Percentiles rank a stretch among this genome's conserved stretches.
These are phyloP conservation scores for Onthophagus taurus DNA, from an alignment of 1,140 invertebrate genomes.

Conservation along the genomic window DNA sequence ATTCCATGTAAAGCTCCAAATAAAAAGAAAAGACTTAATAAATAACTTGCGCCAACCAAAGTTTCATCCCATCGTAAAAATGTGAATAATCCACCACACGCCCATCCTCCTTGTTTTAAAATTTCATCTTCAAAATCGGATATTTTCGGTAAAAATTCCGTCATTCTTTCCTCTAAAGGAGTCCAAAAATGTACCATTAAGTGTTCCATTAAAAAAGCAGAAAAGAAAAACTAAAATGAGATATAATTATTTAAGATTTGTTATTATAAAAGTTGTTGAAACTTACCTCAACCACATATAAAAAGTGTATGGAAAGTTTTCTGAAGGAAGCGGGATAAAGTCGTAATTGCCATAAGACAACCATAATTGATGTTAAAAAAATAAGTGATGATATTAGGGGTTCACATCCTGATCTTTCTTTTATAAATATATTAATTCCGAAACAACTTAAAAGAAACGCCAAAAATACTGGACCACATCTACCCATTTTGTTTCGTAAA, in stretches of 20 bases:
- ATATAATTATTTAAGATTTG: background rate
- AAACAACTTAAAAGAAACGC: conserved; percentile 21
- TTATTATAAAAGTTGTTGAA: background rate
- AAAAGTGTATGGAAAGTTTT: conserved; percentile 17
- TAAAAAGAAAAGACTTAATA: conserved; percentile 25
- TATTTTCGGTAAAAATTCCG: conserved; percentile 20
- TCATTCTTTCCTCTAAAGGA: conserved; percentile 24
- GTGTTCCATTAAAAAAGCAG: conserved; percentile 28
- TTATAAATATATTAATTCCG: conserved; percentile 26
- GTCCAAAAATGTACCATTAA: conserved; percentile 34
- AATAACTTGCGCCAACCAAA: conserved; percentile 25
- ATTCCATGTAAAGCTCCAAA: conserved; percentile 25
- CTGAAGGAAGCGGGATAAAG: conserved; percentile 25
- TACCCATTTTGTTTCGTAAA: conserved; percentile 26
- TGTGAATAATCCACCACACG: conserved; percentile 12
- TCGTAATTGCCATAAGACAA: conserved; percentile 25
- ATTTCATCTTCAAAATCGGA: conserved; percentile 19
- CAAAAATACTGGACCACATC: conserved; percentile 22
- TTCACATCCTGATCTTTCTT: conserved; percentile 22
- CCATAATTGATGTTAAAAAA: conserved; percentile 24
- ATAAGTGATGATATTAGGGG: conserved; percentile 27
- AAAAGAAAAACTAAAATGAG: conserved; percentile 25
- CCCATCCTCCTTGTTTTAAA: conserved; percentile 13
- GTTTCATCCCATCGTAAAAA: conserved; percentile 19
- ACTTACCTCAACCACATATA: conserved; percentile 24